A percentile compares a stretch with the other conserved stretches of the same genome.
These are phyloP conservation scores for Thecophora atra DNA, from an alignment of 2,888 invertebrate species.

Conservation along the genomic window DNA sequence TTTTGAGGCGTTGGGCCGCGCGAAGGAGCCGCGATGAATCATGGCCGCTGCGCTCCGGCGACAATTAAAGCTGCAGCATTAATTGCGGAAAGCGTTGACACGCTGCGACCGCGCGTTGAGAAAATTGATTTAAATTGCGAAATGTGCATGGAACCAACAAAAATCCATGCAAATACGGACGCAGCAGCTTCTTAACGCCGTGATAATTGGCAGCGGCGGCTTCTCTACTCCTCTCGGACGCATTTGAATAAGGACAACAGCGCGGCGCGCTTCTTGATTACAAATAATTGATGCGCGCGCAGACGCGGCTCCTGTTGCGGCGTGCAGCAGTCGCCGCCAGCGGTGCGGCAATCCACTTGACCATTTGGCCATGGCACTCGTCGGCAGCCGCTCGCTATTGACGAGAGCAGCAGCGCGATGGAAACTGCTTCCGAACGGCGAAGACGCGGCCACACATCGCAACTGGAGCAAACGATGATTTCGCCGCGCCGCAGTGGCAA, in stretches of 20 bases:
- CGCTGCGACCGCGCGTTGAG: not conserved
- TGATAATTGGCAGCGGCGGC: conserved; percentile 6
- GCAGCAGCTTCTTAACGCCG: not conserved
- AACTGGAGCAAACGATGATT: conserved; percentile 14
- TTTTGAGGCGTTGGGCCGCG: too few relatives aligned
- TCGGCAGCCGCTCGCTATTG: not conserved
- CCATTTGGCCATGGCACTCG: conserved; percentile 61
- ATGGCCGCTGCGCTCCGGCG: too few relatives aligned
- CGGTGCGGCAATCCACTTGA: conserved; percentile 58
- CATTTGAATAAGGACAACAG: conserved; percentile 23
- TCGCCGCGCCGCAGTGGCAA: conserved; percentile 54
- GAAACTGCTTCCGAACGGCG: not conserved
- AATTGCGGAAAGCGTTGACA: too few relatives aligned
- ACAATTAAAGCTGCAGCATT: too few relatives aligned
- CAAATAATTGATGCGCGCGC: conserved; percentile 43
- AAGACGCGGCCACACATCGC: not conserved
- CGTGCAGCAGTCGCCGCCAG: conserved; percentile 31
- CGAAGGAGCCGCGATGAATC: too few relatives aligned
- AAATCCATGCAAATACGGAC: not conserved
- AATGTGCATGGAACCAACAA: conserved; percentile 17
- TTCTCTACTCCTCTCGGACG: conserved; percentile 15
- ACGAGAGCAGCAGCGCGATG: not conserved
- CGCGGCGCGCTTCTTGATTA: conserved; percentile 42
- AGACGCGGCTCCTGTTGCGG: conserved; percentile 15
- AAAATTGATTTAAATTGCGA: conserved; percentile 19